These are phyloP conservation scores for Zosterops hypoxanthus DNA, from an alignment of 2,113 vertebrate genomes.

Conservation along the genomic window DNA sequence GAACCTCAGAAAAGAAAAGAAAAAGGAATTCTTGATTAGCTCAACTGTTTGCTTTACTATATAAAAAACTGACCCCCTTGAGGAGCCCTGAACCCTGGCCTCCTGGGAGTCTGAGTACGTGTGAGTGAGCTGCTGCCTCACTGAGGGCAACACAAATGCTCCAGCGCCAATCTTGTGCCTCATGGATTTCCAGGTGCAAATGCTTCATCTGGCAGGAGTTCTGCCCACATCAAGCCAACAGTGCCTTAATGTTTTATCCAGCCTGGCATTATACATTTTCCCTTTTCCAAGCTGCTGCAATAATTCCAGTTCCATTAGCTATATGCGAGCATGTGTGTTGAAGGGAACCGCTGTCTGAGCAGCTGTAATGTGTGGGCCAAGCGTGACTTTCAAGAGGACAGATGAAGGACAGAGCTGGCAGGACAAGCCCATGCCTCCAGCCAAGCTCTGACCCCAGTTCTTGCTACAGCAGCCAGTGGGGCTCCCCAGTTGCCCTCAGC, in stretches of 20 bases:
- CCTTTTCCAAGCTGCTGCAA: neutral
- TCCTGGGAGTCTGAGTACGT: constrained; percentile 58
- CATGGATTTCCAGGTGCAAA: constrained; percentile 22
- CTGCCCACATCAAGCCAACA: neutral
- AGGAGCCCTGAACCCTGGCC: constrained; percentile 6
- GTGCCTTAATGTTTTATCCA: neutral
- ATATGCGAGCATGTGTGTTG: neutral
- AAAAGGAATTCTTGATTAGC: constrained; percentile 50
- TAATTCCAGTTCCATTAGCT: neutral
- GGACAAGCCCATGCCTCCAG: neutral
- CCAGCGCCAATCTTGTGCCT: neutral
- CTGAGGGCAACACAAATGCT: neutral
- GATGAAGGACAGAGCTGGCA: neutral
- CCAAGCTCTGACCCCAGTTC: neutral
- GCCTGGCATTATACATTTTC: neutral
- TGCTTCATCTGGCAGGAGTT: neutral
- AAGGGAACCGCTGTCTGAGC: rapidly evolving
- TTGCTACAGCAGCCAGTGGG: neutral
- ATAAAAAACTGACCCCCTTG: constrained; percentile 65
- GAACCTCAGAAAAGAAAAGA: constrained; percentile 41
- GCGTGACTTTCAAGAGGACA: neutral
- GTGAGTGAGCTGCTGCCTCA: constrained; percentile 7
- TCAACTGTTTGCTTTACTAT: constrained; percentile 71
- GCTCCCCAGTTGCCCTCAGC: neutral
- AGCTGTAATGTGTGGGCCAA: neutral